A percentile compares a stretch with the other conserved stretches of the same genome.
These are phyloP conservation scores for Choloepus hoffmanni DNA, from an alignment of 2,113 vertebrate genomes.

Conservation along the genomic window DNA sequence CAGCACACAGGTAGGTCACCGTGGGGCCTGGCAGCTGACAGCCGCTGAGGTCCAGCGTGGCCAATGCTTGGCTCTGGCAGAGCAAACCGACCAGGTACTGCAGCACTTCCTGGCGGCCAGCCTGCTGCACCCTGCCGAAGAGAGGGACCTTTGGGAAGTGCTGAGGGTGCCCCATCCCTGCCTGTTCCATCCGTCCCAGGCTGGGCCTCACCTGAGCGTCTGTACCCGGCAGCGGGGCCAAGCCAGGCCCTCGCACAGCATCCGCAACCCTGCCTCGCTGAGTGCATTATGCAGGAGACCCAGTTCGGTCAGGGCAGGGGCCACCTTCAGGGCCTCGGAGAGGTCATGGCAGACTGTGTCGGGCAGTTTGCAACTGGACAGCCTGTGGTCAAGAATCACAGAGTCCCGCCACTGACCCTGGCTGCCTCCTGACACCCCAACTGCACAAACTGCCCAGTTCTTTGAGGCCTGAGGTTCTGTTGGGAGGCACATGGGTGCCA, in stretches of 20 bases:
- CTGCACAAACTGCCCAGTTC: neutral
- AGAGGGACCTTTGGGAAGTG: neutral
- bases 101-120: neutral
- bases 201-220: conserved; percentile 62
- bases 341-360: conserved; percentile 65
- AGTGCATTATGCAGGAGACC: conserved; percentile 55
- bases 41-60: conserved; percentile 62
- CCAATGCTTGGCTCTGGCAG: neutral
- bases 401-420: neutral
- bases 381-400: conserved; percentile 15
- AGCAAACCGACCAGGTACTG: neutral
- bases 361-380: conserved; percentile 59
- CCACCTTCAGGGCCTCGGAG: conserved; percentile 57
- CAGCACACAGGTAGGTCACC: neutral
- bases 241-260: conserved; percentile 66
- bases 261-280: conserved; percentile 18
- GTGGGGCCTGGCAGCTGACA: neutral
- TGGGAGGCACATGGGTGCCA: rapidly evolving
- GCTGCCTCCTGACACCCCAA: rapidly evolving
- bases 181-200: rapidly evolving
- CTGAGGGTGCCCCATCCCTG: rapidly evolving
- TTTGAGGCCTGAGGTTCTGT: neutral
- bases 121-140: conserved; percentile 46
- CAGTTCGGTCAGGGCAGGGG: conserved; percentile 53
- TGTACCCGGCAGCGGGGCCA: conserved; percentile 66